Base-by-base conservation (phyloP, 2,888 invertebrate genomes). In the Phania funesta region DNA sequence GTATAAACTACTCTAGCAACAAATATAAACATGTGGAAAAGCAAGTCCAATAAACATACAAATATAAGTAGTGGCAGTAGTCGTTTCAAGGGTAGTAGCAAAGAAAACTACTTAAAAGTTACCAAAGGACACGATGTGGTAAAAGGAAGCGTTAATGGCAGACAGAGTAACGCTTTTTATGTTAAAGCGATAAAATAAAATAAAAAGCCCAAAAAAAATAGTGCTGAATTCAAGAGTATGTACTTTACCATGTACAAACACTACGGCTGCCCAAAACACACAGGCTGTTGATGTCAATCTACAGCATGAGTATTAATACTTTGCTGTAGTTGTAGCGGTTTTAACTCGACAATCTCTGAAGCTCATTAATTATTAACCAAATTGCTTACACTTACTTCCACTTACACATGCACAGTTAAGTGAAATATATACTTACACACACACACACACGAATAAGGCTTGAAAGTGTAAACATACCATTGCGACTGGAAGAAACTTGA, bases 341-440 rank as follows among this genome's bases (percentile, higher is more conserved):
- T n/a, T 65, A 82, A 65, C 78, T 60, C 78, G 52, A 65, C 78
- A 54, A 58, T 50, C 74, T 67, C 50, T 74, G 58, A 85, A 88
- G 86, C 88, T 88, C 88, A 87, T 88, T 88, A 88, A 88, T 88
- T 88, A 88, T 88, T 88, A 87, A 88, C 86, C 86, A 85, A 73
- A 80, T 70, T 77, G 65, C 60, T 87, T 86, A 88, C 87, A 88
- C 86, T 88, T 86, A 88, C 86, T 88, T 86, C 85, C 85, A 84
- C 64, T 77, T 35, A 50, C 62, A 71, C 29, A 54, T 9, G 54
- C 18, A 80, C 68, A 75, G 8, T 38, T 26, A 56, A 38, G 50
- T 29, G 56, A 32, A 71, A 32, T 26, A 60, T 32, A 52, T 79
- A 84, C 83, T 78, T 16, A 50, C n/a, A 22, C 80, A 54, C 80